A percentile compares a stretch with the other conserved stretches of the same genome.
phyloP scores from a whole-genome alignment of 2,797 vertebrate species.

The Philypnodon macrostomus region DNA sequence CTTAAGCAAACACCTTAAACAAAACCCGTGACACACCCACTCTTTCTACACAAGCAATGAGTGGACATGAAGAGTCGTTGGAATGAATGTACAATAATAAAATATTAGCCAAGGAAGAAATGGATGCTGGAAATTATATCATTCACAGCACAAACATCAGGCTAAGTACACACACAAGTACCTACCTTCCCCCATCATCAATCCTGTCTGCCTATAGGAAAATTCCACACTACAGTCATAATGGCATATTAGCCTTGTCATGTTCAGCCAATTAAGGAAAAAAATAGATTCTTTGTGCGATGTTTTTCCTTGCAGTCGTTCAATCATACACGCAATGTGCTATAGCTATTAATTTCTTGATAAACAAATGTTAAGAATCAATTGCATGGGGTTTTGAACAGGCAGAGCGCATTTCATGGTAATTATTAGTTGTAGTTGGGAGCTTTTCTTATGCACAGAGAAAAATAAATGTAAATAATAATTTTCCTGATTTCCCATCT shows the following conservation, averaged over 20 bases:
- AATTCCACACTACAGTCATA: conserved; percentile 40
- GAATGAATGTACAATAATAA: conserved; percentile 17
- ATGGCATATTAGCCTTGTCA: conserved; percentile 20
- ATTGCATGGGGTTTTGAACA: background rate
- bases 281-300: conserved; percentile 5
- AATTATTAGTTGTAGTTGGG: conserved; percentile 9
- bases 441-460: background rate
- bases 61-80: conserved; percentile 37
- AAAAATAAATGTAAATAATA: background rate
- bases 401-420: background rate
- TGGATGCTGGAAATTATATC: conserved; percentile 9
- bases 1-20: conserved; percentile 64
- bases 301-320: background rate
- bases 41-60: conserved; percentile 26
- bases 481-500: conserved; percentile 19
- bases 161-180: conserved; percentile 9
- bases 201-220: conserved; percentile 36
- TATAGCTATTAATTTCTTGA: background rate
- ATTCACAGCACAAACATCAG: no score
- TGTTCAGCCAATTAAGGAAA: conserved; percentile 16
- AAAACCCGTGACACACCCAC: conserved; percentile 55
- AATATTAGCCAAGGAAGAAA: conserved; percentile 1
- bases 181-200: conserved; percentile 29
- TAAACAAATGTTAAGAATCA: background rate
- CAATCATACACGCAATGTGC: no score